phyloP scores from a whole-genome alignment of 2,888 invertebrate species.

The Iphiclides podalirius region DNA sequence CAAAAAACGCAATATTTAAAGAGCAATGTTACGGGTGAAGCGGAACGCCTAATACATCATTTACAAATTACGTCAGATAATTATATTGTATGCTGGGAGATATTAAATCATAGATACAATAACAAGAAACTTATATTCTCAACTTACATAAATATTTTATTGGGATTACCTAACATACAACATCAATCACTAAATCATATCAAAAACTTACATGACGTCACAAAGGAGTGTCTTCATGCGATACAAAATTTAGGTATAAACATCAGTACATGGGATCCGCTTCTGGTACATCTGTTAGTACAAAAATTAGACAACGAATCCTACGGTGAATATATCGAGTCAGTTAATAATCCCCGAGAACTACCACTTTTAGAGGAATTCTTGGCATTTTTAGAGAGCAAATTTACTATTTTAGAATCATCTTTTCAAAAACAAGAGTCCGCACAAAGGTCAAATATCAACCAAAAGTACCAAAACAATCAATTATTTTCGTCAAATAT shows the following conservation, averaged over 20 bases:
- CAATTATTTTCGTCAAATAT: no score
- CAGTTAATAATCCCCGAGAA: conserved; percentile 20
- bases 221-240: conserved; percentile 27
- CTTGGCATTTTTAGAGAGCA: conserved; percentile 25
- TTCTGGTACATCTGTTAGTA: conserved; percentile 9
- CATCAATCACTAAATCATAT: conserved; percentile 20
- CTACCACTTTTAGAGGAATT: conserved; percentile 22
- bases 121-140: conserved; percentile 9
- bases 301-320: conserved; percentile 28
- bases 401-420: neutral
- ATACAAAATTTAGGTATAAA: conserved; percentile 28
- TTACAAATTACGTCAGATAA: neutral
- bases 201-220: conserved; percentile 27
- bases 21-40: conserved; percentile 7
- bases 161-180: neutral
- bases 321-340: conserved; percentile 24
- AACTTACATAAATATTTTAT: neutral
- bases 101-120: conserved; percentile 11
- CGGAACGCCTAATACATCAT: neutral
- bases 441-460: neutral
- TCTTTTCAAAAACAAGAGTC: neutral
- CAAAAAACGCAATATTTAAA: conserved; percentile 7
- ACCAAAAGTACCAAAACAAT: no score
- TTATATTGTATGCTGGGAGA: conserved; percentile 9
- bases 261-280: conserved; percentile 26